Evolutionary conservation across 2,888 invertebrate genomes (phyloP), one percentile per base, ranked within the genome.

Genomic region (Andricus curvator): DNA sequence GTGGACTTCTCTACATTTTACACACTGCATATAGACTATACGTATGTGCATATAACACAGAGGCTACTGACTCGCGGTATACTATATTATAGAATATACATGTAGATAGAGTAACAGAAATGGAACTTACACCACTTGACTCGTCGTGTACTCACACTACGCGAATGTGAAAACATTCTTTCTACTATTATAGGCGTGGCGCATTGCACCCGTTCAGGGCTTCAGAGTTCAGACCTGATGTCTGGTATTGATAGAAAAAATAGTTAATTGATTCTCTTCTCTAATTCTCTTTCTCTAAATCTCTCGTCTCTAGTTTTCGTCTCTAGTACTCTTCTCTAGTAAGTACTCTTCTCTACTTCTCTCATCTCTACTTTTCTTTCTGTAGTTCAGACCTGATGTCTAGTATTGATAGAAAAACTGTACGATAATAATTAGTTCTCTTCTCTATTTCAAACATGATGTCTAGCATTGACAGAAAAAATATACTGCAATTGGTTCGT

Each of bases 111-210:
- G 51, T 13, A 9, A 56, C 56, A 56, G 13, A 20, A 56, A 13
- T 51, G 51, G 51, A 33, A 74, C 51, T 74, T 74, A n/a, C 44
- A 13, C 44, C 70, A 74, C 70, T 51, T 56, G 70, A 74, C 56
- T 74, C 70, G 51, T 68, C 70, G 51, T 70, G 25, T 33, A 56
- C 51, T 70, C 20, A 51, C 51, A 51, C 29, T 33, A 56, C 4
- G 44, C 70, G 70, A 51, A 74, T 74, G 33, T 74, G 51, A 74
- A 74, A 56, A 74, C 70, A 56, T 56, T 74, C 56, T 56, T 37
- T 37, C 37, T 37, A 37, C 33, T 33, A 4, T 29, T 51, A 25
- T 51, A 68, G 70, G 70, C 48, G 70, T 74, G 70, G 70, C 51
- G 70, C 70, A 74, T 74, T 74, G 70, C 70, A 74, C 70, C 33